Conservation (phyloP, 2,797 vertebrate genomes). For the Dicrostonyx torquatus region DNA sequence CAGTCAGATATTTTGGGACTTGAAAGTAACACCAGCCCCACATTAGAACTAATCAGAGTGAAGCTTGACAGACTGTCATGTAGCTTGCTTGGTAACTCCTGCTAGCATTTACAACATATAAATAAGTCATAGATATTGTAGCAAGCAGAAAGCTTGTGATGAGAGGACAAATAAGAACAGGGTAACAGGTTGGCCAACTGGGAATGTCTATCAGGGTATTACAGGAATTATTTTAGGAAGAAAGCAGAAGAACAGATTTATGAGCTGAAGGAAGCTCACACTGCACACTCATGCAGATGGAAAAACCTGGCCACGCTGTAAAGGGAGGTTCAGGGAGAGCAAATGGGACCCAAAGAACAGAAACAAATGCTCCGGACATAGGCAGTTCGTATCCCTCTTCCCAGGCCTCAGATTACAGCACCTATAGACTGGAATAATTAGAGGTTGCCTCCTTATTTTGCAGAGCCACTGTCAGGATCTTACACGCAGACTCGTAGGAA, state of each 20-base stretch:
- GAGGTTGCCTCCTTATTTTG: accelerated
- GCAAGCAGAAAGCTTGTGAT: background rate
- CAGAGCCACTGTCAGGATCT: background rate
- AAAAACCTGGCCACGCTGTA: accelerated
- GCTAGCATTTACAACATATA: background rate
- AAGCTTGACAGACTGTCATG: background rate
- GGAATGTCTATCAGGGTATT: background rate
- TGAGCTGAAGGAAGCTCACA: background rate
- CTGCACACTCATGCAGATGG: accelerated
- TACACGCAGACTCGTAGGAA: accelerated
- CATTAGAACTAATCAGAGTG: constrained; percentile 20
- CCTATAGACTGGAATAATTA: background rate
- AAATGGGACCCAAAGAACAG: accelerated
- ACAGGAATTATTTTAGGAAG: constrained; percentile 12
- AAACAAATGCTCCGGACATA: background rate
- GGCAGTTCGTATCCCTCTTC: background rate
- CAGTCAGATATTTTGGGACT: constrained; percentile 33
- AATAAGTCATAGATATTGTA: background rate
- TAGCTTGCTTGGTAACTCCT: background rate
- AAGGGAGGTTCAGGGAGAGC: accelerated
- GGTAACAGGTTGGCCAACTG: background rate
- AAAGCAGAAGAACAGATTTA: background rate
- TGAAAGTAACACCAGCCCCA: background rate
- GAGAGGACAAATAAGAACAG: background rate
- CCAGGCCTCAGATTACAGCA: background rate